These are phyloP conservation scores for Eurosta solidaginis DNA, from an alignment of 1,140 invertebrate genomes.

Conservation along the genomic window DNA sequence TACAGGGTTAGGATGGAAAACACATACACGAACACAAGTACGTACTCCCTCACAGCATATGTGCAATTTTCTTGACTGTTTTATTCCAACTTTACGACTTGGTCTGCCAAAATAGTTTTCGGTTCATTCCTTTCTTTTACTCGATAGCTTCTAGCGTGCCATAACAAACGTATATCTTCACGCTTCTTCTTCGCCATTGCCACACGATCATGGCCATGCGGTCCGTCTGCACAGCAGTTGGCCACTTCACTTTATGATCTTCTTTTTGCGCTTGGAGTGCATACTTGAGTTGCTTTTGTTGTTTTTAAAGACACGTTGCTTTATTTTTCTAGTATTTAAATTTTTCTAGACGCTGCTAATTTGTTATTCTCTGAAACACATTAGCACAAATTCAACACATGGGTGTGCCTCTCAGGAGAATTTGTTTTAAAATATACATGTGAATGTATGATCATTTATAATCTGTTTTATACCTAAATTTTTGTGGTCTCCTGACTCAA, in stretches of 20 bases:
- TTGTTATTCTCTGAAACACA: neutral
- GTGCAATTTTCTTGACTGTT: neutral
- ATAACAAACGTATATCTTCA: neutral
- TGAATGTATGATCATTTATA: too few species aligned
- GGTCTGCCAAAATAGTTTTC: neutral
- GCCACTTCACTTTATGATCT: constrained; percentile 17
- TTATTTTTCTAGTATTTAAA: too few species aligned
- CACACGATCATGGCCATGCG: constrained; percentile 14
- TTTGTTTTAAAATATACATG: too few species aligned
- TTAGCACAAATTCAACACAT: neutral
- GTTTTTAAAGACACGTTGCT: neutral
- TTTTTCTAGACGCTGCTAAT: neutral
- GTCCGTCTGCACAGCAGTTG: neutral
- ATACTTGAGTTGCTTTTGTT: neutral
- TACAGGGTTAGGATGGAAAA: too few species aligned
- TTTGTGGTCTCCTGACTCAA: too few species aligned
- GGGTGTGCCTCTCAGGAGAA: too few species aligned
- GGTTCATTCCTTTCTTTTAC: neutral
- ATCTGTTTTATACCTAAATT: too few species aligned
- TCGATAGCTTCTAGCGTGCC: neutral
- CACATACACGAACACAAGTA: too few species aligned
- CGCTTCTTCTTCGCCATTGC: neutral
- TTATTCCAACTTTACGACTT: neutral
- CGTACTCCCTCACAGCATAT: neutral
- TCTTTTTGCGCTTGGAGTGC: neutral